A percentile compares a stretch with the other conserved stretches of the same genome.
Evolutionary conservation across 2,797 vertebrate species (phyloP).

Genomic region (Numenius phaeopus): DNA sequence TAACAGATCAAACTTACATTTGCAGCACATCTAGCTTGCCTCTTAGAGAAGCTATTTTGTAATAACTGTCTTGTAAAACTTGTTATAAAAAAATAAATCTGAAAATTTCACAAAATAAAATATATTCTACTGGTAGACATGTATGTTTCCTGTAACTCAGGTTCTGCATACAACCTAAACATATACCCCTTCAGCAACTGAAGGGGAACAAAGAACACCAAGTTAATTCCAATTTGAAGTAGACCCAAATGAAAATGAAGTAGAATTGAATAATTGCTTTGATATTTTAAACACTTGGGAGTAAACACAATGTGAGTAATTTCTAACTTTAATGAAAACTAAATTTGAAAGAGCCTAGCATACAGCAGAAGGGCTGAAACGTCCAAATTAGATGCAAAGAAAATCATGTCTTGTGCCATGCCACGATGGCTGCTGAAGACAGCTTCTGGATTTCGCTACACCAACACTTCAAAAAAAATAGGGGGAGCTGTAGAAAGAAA

Average conservation of each 20-base stretch:
- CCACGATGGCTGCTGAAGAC: neutral
- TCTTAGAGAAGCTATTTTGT: neutral
- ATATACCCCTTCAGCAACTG: neutral
- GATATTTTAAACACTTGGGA: neutral
- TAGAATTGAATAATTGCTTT: neutral
- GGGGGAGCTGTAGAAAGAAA: neutral
- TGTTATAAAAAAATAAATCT: neutral
- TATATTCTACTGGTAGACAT: neutral
- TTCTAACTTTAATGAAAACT: neutral
- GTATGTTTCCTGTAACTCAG: neutral
- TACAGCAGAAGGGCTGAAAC: neutral
- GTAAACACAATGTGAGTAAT: neutral
- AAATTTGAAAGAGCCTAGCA: neutral
- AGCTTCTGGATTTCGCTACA: neutral
- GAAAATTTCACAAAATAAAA: neutral
- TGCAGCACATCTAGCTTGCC: neutral
- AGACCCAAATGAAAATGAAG: neutral
- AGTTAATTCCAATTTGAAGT: neutral
- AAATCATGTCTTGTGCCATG: neutral
- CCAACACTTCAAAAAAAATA: neutral
- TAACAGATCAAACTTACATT: neutral
- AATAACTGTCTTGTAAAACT: neutral
- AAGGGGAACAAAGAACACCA: neutral
- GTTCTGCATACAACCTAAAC: neutral
- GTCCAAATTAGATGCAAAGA: neutral